A percentile compares a stretch with the other conserved stretches of the same genome.
These are phyloP conservation scores for Mya arenaria DNA, from an alignment of 1,140 invertebrate species.

Conservation along the genomic window DNA sequence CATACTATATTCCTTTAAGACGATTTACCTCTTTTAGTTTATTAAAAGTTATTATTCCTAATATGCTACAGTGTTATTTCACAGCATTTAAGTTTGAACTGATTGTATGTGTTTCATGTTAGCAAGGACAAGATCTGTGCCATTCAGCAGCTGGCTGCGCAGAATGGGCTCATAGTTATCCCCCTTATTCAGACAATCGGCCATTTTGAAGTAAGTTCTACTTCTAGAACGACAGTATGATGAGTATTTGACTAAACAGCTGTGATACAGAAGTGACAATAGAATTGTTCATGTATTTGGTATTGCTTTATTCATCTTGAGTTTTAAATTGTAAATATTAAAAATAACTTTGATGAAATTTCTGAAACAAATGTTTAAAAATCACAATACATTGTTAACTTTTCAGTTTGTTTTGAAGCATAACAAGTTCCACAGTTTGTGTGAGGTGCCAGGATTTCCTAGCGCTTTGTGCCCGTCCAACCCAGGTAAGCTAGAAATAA, in stretches of 20 bases:
- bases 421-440: slow-evolving; percentile 87
- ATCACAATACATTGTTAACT: not conserved
- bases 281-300: too few relatives aligned
- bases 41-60: not conserved
- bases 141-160: slow-evolving; percentile 85
- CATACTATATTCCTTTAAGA: not conserved
- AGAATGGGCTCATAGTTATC: slow-evolving; percentile 89
- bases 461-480: slow-evolving; percentile 76
- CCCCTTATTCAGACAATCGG: slow-evolving; percentile 98
- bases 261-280: too few relatives aligned
- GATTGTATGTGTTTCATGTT: slow-evolving; percentile 49
- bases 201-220: slow-evolving; percentile 84
- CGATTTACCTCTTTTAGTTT: not conserved
- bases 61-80: too few relatives aligned
- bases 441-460: slow-evolving; percentile 86
- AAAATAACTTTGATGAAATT: too few relatives aligned
- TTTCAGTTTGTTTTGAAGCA: slow-evolving; percentile 90
- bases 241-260: too few relatives aligned
- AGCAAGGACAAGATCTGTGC: slow-evolving; percentile 84
- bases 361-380: too few relatives aligned
- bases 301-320: too few relatives aligned
- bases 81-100: too few relatives aligned
- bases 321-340: too few relatives aligned
- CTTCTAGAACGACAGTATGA: too few relatives aligned
- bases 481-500: too few relatives aligned